Conservation (phyloP, 2,797 vertebrate genomes). For the Paramormyrops hopkinsi region DNA sequence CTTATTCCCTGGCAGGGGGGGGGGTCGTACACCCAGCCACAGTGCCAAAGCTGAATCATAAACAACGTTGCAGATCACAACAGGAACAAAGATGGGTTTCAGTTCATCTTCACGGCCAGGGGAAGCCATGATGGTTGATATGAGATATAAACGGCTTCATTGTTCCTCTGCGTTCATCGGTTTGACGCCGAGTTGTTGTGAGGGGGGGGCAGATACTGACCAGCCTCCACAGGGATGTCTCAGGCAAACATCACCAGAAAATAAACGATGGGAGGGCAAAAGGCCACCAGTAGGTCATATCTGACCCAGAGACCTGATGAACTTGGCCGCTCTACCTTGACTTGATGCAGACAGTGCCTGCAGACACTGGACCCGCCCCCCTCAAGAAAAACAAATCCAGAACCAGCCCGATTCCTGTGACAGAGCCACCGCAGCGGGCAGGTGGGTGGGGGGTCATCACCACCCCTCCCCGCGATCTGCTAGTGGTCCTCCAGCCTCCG, state of each 20-base stretch:
- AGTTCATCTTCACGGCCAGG: not conserved
- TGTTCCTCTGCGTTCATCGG: not conserved
- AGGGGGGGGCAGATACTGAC: not conserved
- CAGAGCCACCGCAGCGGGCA: not conserved
- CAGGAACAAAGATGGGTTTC: constrained; percentile 2
- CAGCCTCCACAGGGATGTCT: not conserved
- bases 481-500: not conserved
- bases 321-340: not conserved
- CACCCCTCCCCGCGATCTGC: not conserved
- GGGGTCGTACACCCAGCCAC: not conserved
- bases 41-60: not conserved
- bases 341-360: not conserved
- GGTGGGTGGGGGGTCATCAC: not conserved
- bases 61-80: not conserved
- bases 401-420: not conserved
- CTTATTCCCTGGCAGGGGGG: not conserved
- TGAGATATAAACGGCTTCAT: not conserved
- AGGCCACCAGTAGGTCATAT: not conserved
- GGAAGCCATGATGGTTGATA: not conserved
- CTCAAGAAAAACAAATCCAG: not conserved
- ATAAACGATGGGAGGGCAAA: not conserved
- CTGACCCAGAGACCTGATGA: not conserved
- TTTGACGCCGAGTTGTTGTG: too few species aligned
- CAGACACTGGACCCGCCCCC: not conserved
- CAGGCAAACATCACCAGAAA: not conserved